Evolutionary conservation across 2,113 vertebrate species (phyloP), one percentile per base, ranked within the genome.

Genomic region (Colinus virginianus): DNA sequence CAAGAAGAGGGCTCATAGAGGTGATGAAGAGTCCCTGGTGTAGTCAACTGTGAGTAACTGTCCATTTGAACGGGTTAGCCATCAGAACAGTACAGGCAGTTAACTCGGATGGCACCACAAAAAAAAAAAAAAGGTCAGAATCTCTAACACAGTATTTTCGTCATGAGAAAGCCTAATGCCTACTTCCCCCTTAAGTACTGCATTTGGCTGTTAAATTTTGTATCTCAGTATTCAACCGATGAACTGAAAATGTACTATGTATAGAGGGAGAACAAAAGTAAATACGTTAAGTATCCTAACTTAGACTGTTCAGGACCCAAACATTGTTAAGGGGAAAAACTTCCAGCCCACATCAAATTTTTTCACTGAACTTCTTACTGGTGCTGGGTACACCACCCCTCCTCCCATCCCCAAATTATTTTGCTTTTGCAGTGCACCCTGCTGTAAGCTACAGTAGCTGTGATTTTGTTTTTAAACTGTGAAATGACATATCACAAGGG

Each of bases 401-500:
- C 87, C 53, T 89, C 81, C 84, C 67, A 87, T 86, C 36, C 87
- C 77, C 82, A 85, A 79, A 84, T 80, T 42, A 68, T 93, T 96
- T 94, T 88, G 84, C 68, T 75, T 94, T 95, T 93, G 90, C 58
- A 76, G 66, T 95, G 90, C 72, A 96, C 90, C 84, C 66, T 93
- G 93, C 79, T 95, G 88, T 96, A 95, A 93, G 82, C 66, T 85
- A 77, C 96, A 94, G 96, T 89, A 96, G 97, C 94, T 97, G 94
- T 97, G 96, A 97, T 94, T 95, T 96, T 96, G 86, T 86, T 90
- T 90, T 97, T 96, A 97, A 97, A 97, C 97, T 98, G 96, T 98
- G 97, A 98, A 98, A 96, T 88, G 51, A 95, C 51, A 78, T 96
- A 92, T 87, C 94, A 93, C 94, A 96, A 94, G 69, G 93, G 90